Percentiles rank a stretch among this genome's conserved stretches.
Conservation (phyloP, 2,797 vertebrate species). For the Poeciliopsis paucimaculata region DNA sequence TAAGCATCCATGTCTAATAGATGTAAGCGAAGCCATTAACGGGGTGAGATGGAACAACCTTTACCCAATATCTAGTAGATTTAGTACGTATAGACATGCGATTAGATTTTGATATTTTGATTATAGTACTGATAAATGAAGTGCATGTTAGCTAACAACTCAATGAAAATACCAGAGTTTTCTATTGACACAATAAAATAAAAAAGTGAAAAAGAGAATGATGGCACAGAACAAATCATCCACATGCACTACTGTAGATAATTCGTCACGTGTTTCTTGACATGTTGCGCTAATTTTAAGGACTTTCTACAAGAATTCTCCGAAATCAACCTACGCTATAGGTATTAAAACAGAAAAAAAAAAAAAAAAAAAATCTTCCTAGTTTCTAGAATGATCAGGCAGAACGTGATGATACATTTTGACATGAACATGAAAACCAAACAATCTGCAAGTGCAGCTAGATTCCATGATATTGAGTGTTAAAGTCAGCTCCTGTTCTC, state of each 20-base stretch:
- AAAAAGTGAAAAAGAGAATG: neutral
- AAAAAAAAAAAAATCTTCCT: neutral
- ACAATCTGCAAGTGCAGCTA: conserved; percentile 55
- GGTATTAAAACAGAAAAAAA: neutral
- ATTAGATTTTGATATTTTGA: conserved; percentile 56
- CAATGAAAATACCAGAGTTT: conserved; percentile 77
- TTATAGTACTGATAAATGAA: conserved; percentile 27
- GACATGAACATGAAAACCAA: conserved; percentile 29
- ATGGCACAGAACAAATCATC: neutral
- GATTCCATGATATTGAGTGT: conserved; percentile 54
- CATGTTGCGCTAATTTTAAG: neutral
- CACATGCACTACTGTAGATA: neutral
- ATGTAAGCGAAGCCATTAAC: conserved; percentile 62
- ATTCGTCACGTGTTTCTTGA: neutral
- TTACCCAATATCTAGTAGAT: conserved; percentile 66
- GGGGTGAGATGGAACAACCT: conserved; percentile 66
- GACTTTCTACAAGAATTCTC: neutral
- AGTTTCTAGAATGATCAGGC: conserved; percentile 6
- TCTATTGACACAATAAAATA: conserved; percentile 46
- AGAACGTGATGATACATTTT: conserved; percentile 30
- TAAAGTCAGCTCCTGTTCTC: conserved; percentile 55
- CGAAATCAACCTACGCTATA: neutral
- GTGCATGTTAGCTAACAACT: conserved; percentile 71
- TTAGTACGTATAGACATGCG: conserved; percentile 50
- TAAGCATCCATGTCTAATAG: conserved; percentile 30